phyloP scores from a whole-genome alignment of 1,140 invertebrate genomes.

The Anoplophora glabripennis region DNA sequence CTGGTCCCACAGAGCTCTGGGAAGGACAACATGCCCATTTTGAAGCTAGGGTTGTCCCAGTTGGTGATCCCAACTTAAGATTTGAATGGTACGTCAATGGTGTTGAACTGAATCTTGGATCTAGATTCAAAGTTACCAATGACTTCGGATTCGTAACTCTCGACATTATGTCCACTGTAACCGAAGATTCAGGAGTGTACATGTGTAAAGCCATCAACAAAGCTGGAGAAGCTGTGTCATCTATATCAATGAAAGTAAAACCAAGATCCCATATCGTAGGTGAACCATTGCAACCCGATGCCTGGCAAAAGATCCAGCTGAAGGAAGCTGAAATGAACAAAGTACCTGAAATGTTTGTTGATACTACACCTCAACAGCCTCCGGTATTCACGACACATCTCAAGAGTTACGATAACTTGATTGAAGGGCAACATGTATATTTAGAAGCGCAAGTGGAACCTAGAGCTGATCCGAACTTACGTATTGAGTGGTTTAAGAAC shows the following conservation, averaged over 20 bases:
- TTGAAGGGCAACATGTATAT: slow-evolving; percentile 87
- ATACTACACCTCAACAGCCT: slow-evolving; percentile 76
- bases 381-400: slow-evolving; percentile 90
- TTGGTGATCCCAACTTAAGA: slow-evolving; percentile 84
- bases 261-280: slow-evolving; percentile 74
- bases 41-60: slow-evolving; percentile 92
- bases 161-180: slow-evolving; percentile 83
- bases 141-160: slow-evolving; percentile 94
- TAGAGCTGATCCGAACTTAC: slow-evolving; percentile 89
- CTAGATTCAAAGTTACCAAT: slow-evolving; percentile 82
- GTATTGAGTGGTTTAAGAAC: slow-evolving; percentile 92
- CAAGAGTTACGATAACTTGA: slow-evolving; percentile 78
- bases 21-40: slow-evolving; percentile 95
- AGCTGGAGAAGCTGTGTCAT: slow-evolving; percentile 87
- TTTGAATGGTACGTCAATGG: slow-evolving; percentile 97
- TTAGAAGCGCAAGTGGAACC: slow-evolving; percentile 95
- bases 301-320: slow-evolving; percentile 85
- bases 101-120: slow-evolving; percentile 86
- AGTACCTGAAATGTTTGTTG: slow-evolving; percentile 80
- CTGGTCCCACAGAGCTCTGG: slow-evolving; percentile 85
- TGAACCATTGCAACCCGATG: slow-evolving; percentile 79
- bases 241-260: slow-evolving; percentile 83
- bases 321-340: slow-evolving; percentile 87
- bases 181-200: slow-evolving; percentile 89
- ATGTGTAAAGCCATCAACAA: slow-evolving; percentile 91